These are phyloP conservation scores for Anthoscopus minutus DNA, from an alignment of 2,113 vertebrate species.

Conservation along the genomic window DNA sequence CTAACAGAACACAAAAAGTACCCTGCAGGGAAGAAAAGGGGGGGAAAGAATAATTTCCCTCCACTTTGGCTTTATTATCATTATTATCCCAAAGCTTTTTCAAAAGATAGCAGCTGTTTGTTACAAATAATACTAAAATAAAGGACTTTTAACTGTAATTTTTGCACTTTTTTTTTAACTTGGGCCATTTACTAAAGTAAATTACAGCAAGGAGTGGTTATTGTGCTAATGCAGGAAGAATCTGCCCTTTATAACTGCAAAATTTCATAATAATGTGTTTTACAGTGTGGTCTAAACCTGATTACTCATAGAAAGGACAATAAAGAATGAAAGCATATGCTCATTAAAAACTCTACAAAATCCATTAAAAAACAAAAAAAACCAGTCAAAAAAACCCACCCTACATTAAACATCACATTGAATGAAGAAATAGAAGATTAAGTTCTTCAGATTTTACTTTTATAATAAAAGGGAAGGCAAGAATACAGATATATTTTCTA, in stretches of 20 bases:
- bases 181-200: not conserved
- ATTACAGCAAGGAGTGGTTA: not conserved
- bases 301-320: not conserved
- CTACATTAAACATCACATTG: not conserved
- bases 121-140: not conserved
- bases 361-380: not conserved
- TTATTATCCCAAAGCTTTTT: not conserved
- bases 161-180: not conserved
- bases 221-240: not conserved
- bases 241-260: not conserved
- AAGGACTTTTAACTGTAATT: not conserved
- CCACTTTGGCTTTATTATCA: not conserved
- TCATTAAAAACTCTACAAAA: not conserved
- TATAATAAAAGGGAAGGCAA: not conserved
- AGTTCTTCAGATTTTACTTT: not conserved
- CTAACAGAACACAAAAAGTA: not conserved
- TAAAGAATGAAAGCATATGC: not conserved
- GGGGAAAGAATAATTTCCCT: fast-evolving
- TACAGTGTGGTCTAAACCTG: not conserved
- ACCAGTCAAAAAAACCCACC: not conserved
- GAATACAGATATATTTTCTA: not conserved
- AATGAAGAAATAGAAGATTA: not conserved
- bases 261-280: not conserved
- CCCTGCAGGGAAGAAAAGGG: not conserved
- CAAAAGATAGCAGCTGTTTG: not conserved